phyloP scores from a whole-genome alignment of 2,888 invertebrate genomes.

The Dromius quadrimaculatus region DNA sequence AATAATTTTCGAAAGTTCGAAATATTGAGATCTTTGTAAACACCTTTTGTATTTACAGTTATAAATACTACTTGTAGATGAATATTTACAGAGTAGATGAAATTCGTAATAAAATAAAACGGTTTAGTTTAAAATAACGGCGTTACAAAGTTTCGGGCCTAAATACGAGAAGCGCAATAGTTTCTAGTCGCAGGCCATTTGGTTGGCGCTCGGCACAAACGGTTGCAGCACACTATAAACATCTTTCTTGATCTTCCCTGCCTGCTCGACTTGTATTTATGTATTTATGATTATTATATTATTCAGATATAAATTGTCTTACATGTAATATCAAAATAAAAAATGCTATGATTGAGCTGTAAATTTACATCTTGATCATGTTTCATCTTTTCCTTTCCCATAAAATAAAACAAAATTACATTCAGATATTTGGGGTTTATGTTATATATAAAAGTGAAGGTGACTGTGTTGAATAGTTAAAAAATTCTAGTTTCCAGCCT shows the following conservation, averaged over 20 bases:
- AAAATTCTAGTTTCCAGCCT: no score
- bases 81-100: conserved; percentile 33
- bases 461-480: no score
- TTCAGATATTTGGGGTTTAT: no score
- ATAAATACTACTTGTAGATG: conserved; percentile 54
- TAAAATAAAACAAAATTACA: no score
- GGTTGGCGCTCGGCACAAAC: conserved; percentile 50
- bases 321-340: conserved; percentile 65
- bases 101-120: conserved; percentile 41
- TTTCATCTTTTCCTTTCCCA: background rate
- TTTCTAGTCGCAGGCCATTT: conserved; percentile 62
- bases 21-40: no score
- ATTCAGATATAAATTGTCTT: conserved; percentile 62
- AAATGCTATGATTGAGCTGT: conserved; percentile 59
- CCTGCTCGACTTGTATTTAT: conserved; percentile 63
- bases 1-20: no score
- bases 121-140: conserved; percentile 32
- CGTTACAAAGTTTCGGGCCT: conserved; percentile 62
- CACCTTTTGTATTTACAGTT: conserved; percentile 33
- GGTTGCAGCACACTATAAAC: conserved; percentile 61
- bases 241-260: conserved; percentile 65
- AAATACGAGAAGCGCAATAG: conserved; percentile 62
- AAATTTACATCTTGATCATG: background rate
- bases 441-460: no score
- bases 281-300: conserved; percentile 62